These are phyloP conservation scores for Diglossa brunneiventris DNA, from an alignment of 2,113 vertebrate species.

Conservation along the genomic window DNA sequence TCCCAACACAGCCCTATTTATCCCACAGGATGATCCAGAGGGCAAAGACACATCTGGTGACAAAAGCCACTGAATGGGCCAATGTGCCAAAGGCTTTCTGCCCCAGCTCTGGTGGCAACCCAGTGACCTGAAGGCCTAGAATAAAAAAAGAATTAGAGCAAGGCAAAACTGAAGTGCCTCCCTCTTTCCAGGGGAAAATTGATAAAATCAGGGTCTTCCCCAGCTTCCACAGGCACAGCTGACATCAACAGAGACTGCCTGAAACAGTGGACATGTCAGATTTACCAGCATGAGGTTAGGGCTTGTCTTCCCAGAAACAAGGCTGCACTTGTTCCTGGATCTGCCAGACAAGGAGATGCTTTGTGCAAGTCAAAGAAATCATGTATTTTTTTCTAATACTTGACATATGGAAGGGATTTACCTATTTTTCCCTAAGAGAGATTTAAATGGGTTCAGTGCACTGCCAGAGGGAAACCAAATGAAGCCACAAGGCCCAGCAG, in stretches of 20 bases:
- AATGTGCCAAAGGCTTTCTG: not conserved
- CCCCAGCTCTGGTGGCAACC: not conserved
- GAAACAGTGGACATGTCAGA: not conserved
- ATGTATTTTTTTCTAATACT: not conserved
- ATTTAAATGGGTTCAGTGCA: not conserved
- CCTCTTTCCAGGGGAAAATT: not conserved
- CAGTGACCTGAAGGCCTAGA: not conserved
- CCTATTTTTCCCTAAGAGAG: not conserved
- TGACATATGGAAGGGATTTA: constrained; percentile 38
- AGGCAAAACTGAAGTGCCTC: not conserved
- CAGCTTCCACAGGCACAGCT: not conserved
- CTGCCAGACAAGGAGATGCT: not conserved
- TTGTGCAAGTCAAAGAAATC: constrained; percentile 4
- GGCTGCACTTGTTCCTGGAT: constrained; percentile 10
- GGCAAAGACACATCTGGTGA: not conserved
- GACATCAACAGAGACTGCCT: not conserved
- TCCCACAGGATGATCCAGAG: not conserved
- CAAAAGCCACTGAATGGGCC: not conserved
- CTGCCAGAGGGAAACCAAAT: not conserved
- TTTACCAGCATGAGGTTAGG: not conserved
- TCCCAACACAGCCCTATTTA: not conserved
- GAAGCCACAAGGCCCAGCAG: not conserved
- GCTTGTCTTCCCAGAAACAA: constrained; percentile 21
- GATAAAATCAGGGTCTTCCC: not conserved
- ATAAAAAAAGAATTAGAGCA: not conserved